These are phyloP conservation scores for Nysson spinosus DNA, from an alignment of 2,888 invertebrate genomes.

Conservation along the genomic window DNA sequence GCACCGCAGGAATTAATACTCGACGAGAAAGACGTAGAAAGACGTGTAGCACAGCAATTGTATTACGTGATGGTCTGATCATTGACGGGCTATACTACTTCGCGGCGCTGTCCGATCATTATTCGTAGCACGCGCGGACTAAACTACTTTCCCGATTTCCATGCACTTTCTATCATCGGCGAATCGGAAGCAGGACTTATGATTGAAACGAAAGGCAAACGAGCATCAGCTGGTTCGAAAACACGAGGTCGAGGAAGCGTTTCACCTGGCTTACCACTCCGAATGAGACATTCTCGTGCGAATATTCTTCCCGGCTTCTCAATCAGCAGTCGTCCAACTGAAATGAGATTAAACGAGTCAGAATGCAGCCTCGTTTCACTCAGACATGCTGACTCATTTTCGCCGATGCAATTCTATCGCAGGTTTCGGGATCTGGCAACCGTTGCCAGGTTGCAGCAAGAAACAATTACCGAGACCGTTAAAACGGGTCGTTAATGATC, in stretches of 20 bases:
- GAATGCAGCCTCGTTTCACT: slow-evolving; percentile 5
- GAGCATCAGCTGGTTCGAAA: slow-evolving; percentile 18
- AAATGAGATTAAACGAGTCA: slow-evolving; percentile 20
- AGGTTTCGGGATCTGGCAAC: background rate
- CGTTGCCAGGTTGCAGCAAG: background rate
- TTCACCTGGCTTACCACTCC: slow-evolving; percentile 2
- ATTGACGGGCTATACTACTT: slow-evolving; percentile 12
- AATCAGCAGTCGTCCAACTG: slow-evolving; percentile 19
- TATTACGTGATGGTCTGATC: slow-evolving; percentile 1
- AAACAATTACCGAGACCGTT: slow-evolving; percentile 37
- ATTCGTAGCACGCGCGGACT: slow-evolving; percentile 58
- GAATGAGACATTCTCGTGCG: background rate
- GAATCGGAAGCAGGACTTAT: slow-evolving; percentile 45
- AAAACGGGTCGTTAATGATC: slow-evolving; percentile 36
- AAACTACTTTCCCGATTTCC: slow-evolving; percentile 60
- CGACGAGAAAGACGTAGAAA: background rate
- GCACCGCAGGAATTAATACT: too few relatives aligned
- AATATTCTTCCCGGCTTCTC: slow-evolving; percentile 1
- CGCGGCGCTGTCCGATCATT: slow-evolving; percentile 18
- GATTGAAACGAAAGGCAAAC: slow-evolving; percentile 57
- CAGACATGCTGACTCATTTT: slow-evolving; percentile 33
- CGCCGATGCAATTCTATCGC: slow-evolving; percentile 3
- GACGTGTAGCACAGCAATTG: background rate
- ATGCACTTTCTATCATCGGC: slow-evolving; percentile 50
- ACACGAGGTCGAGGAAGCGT: slow-evolving; percentile 9